Conservation (phyloP, 2,113 vertebrate genomes). For the Amphilophus citrinellus region DNA sequence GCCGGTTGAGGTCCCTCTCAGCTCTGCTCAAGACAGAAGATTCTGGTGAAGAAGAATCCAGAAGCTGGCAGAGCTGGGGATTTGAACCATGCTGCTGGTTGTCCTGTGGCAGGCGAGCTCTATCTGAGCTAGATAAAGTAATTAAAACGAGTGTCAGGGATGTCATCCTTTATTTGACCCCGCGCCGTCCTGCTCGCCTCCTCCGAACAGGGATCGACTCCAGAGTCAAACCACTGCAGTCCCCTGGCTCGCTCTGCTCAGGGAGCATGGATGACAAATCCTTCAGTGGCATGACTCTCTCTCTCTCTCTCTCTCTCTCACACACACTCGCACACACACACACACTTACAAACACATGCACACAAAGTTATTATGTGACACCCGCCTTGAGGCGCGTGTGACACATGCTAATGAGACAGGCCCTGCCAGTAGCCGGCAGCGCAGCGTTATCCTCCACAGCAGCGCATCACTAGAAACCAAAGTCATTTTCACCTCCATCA, state of each 20-base stretch:
- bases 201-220: constrained; percentile 31
- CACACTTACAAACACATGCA: constrained; percentile 52
- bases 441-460: constrained; percentile 65
- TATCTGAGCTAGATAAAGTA: constrained; percentile 58
- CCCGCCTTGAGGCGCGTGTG: constrained; percentile 69
- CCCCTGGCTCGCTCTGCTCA: constrained; percentile 51
- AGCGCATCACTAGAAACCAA: constrained; percentile 72
- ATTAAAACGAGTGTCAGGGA: constrained; percentile 70
- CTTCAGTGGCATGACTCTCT: constrained; percentile 25
- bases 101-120: constrained; percentile 40
- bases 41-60: constrained; percentile 36
- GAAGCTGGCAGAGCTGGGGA: constrained; percentile 26
- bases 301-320: no score
- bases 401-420: constrained; percentile 81
- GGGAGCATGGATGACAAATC: constrained; percentile 66
- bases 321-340: background rate
- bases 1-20: constrained; percentile 31
- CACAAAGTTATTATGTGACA: constrained; percentile 67
- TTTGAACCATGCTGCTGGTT: constrained; percentile 33
- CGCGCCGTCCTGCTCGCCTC: constrained; percentile 24
- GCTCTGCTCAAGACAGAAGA: constrained; percentile 41
- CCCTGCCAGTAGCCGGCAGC: constrained; percentile 67
- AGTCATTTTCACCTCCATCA: constrained; percentile 82
- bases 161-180: constrained; percentile 73
- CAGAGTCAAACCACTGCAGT: constrained; percentile 62